These are phyloP conservation scores for Hippocampus mohnikei DNA, from an alignment of 2,113 vertebrate genomes.

Conservation along the genomic window DNA sequence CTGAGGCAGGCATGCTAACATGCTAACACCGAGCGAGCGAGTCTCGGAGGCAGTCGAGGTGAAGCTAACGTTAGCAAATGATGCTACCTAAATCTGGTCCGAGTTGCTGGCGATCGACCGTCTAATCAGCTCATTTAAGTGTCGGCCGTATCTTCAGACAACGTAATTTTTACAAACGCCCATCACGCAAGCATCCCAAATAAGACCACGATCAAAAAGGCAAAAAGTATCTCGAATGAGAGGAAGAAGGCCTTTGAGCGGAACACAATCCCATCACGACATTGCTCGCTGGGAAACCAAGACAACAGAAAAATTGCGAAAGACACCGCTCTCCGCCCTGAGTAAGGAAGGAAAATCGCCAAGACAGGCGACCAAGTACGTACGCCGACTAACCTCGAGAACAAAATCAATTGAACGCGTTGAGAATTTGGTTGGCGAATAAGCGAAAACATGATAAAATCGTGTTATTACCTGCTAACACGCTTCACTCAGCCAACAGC, in stretches of 20 bases:
- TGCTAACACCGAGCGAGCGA: constrained; percentile 46
- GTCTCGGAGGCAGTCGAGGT: constrained; percentile 23
- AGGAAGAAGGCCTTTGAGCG: constrained; percentile 59
- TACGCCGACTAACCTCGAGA: too few relatives aligned
- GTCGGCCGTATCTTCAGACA: background rate
- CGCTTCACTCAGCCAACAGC: constrained; percentile 73
- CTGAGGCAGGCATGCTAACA: constrained; percentile 21
- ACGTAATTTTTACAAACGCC: background rate
- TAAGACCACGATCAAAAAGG: constrained; percentile 19
- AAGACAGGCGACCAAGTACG: background rate
- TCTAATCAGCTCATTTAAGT: background rate
- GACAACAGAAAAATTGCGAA: constrained; percentile 60
- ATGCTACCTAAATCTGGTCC: constrained; percentile 47
- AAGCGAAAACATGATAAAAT: constrained; percentile 20
- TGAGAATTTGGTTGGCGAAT: accelerated
- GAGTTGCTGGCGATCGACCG: constrained; percentile 10
- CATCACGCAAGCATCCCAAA: background rate
- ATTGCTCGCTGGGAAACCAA: constrained; percentile 63
- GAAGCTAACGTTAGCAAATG: constrained; percentile 42
- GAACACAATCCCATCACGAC: constrained; percentile 62
- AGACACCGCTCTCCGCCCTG: constrained; percentile 37
- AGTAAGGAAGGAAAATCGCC: background rate
- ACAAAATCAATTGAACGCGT: background rate
- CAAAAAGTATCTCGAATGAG: constrained; percentile 29
- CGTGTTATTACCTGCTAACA: constrained; percentile 75